Evolutionary conservation across 2,113 vertebrate species (phyloP), one percentile per base, ranked within the genome.

Genomic region (Hyperoodon ampullatus): DNA sequence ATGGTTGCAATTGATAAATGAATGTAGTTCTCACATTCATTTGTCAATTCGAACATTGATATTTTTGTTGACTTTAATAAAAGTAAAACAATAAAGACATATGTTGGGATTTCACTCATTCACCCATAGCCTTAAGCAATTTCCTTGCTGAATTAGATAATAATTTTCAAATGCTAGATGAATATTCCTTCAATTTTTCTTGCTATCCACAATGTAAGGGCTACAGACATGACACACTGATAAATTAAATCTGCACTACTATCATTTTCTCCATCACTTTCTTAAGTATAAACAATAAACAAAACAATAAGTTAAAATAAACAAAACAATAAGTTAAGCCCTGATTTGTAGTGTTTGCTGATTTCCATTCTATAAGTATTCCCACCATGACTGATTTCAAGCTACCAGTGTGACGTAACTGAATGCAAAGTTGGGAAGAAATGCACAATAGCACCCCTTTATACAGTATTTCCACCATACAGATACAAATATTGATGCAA

Each of bases 81-180:
- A 96, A 94, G 11, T 68, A 75, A 90, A 93, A 97, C 35, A 87
- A 90, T 23, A 91, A 77, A 93, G 61, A 93, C 10, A 28, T 82
- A 77, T 50, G 23, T 44, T 87, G 55, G 9, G 16, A 87, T 23
- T 81, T 86, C 2, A 93, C 9, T 61, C 80, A 63, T 86, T 86
- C 66, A 82, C 28, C 42, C 21, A 58, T 8, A 71, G 53, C 39
- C 42, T 71, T 90, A 88, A 23, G 26, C 35, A 88, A 75, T 61
- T 80, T 95, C 89, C 88, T 96, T 70, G n/a, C 42, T 78, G 33
- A 94, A 96, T 72, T 80, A 66, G n/a, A 42, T 24, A 86, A 77
- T 58, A 85, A 55, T 92, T 95, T 77, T 92, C 75, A 91, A 88
- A 95, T 50, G 72, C 35, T 94, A 95, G 55, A 94, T 63, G 42